Evolutionary conservation across 2,113 vertebrate species (phyloP), one percentile per base, ranked within the genome.

Genomic region (Enhydra lutris): DNA sequence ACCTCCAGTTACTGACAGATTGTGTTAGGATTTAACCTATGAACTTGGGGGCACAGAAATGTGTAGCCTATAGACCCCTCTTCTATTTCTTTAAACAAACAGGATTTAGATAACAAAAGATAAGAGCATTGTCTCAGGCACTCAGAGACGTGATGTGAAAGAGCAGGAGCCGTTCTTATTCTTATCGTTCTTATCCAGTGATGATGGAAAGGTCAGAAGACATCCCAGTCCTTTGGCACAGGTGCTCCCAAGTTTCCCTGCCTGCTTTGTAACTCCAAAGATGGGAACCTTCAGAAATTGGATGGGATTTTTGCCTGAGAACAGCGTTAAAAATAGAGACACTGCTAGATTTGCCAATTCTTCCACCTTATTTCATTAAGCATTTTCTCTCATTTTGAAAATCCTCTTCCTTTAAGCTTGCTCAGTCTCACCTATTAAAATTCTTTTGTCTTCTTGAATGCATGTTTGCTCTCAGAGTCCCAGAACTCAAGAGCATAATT

Each of bases 111-210:
- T 18, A 65, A 45, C 17, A 47, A 39, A 34, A 39, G 12, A 5
- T 36, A 34, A 78, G 7, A 47, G 11, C 18, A 11, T 14, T 65
- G 36, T 20, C 29, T 69, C 65, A 57, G 3, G 20, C 47, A 29
- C 13, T 76, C 65, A 12, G 14, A n/a, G 21, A 36, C 0, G 5
- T 6, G 21, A 11, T 0, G 0, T 34, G 52, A 20, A 61, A n/a
- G 24, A 85, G 4, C 57, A 52, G 52, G 57, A 2, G 45, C 17
- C 4, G 4, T 7, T 63, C 69, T 69, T 50, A 42, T 42, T 7
- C 6, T 42, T 42, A 73, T 4, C 31, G 6, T 7, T 63, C 69
- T 69, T 50, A 73, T 4, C 31, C 29, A 15, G n/a, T 24, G 29
- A 2, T 20, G 4, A 24, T 0, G 23, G 31, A 39, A 57, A 57